These are phyloP conservation scores for Peromyscus attwateri DNA, from an alignment of 2,797 vertebrate genomes.

Conservation along the genomic window DNA sequence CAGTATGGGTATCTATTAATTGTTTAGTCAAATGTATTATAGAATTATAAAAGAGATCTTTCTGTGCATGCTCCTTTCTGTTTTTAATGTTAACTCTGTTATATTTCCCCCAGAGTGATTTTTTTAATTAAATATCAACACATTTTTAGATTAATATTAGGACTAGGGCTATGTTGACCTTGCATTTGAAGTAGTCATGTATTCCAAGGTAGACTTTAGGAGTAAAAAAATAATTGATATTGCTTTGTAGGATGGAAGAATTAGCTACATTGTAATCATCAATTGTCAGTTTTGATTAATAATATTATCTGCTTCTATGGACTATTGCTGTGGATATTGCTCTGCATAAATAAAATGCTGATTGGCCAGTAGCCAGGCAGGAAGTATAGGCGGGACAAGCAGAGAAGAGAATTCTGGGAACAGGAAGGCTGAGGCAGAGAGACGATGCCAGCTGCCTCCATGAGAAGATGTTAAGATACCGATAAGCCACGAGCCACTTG, in stretches of 20 bases:
- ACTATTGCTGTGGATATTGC: too few species aligned
- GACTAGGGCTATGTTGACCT: conserved; percentile 36
- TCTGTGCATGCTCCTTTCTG: conserved; percentile 6
- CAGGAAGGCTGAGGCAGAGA: too few species aligned
- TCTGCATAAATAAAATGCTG: too few species aligned
- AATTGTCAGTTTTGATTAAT: conserved; percentile 24
- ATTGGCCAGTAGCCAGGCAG: too few species aligned
- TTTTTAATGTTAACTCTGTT: conserved; percentile 18
- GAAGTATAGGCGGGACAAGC: too few species aligned
- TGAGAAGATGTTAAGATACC: too few species aligned
- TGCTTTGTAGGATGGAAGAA: conserved; percentile 9
- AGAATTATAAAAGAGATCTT: conserved; percentile 6
- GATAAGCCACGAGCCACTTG: too few species aligned
- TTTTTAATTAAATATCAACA: conserved; percentile 73
- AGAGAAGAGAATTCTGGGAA: too few species aligned
- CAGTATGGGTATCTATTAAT: background rate
- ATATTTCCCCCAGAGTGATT: conserved; percentile 23
- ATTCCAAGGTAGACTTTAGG: conserved; percentile 38
- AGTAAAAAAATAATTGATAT: conserved; percentile 41
- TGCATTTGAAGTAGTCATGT: conserved; percentile 49
- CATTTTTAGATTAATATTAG: conserved; percentile 66
- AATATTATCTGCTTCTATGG: background rate
- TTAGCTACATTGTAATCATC: conserved; percentile 14
- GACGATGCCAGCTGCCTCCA: too few species aligned
- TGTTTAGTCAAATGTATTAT: background rate